Evolutionary conservation across 2,888 invertebrate species (phyloP), one percentile per base, ranked within the genome.

Genomic region (Eupithecia abbreviata): DNA sequence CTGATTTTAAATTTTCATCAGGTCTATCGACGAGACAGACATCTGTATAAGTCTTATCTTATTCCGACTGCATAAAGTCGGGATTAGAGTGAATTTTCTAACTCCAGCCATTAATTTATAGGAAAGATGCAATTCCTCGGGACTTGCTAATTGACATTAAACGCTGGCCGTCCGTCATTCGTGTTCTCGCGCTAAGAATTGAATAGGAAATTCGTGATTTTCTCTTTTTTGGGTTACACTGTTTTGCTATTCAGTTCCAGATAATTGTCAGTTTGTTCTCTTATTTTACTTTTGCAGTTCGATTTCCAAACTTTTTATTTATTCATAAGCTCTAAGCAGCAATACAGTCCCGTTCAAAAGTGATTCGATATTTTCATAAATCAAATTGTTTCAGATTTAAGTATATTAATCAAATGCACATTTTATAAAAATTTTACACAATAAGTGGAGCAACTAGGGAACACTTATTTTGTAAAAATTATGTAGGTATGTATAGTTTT

Each of bases 121-220:
- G 85, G 82, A 80, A 84, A 84, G 84, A 82, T 85, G 84, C 86
- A 83, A 85, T 85, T 87, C 85, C 80, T 81, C 80, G 83, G 84
- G 87, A 87, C 85, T 88, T 84, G 88, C 90, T 93, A 93, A 93
- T 93, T 92, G 93, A 92, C 91, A 89, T 90, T 90, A 91, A 92
- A 91, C 86, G 88, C 83, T 85, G 84, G 85, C 85, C 89, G 89
- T 92, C 90, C 90, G 89, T 91, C 90, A 91, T 90, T 90, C 89
- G 85, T 90, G 91, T 90, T 90, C 87, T 81, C 85, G 86, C 85
- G 83, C 84, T 85, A 85, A 84, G 84, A 86, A 86, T 87, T 88
- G 85, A 86, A 88, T 85, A 79, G 78, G 80, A 77, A 78, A 78
- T 80, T 79, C 62, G 73, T 77, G 76, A 71, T 71, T 78, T 75